Base-by-base conservation (phyloP, 2,888 invertebrate species). In the Cephus spinipes region DNA sequence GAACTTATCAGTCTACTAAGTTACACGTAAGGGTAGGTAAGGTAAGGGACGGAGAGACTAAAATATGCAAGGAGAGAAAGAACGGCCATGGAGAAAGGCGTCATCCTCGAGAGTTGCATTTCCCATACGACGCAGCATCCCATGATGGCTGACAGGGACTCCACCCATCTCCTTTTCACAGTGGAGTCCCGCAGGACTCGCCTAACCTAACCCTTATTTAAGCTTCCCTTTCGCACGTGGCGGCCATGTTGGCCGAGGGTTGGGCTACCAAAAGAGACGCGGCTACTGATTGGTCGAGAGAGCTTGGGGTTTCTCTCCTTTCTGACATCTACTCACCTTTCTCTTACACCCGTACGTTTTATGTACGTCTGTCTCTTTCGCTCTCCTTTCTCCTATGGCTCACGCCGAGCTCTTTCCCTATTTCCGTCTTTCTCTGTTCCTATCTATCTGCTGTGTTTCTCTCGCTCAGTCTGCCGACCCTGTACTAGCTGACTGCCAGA, bases 201-300 rank as follows among this genome's bases (percentile, higher is more conserved):
- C 84, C 85, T 83, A 83, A 82, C 84, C 81, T 83, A 84, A 88
- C 85, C 85, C 85, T 85, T 85, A 80, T 85, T 86, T 85, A 85
- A 87, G 86, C 87, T 88, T 86, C 87, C 88, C 88, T 87, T 86
- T 81, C 77, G 80, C 85, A 88, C 84, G 81, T 80, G 81, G 85
- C 90, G 87, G 91, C 91, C 91, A 91, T 91, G 88, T 90, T 91
- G 87, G 83, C 82, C 84, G 90, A 90, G 91, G 91, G 91, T 87
- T 88, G 91, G 91, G 89, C 91, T 83, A 87, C 84, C 87, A 86
- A 90, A 89, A 89, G 88, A 89, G 87, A 84, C 85, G 86, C 85
- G 86, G 82, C 88, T 85, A 87, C 85, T 89, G 89, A 91, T 91
- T 91, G 91, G 91, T 85, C 86, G 85, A 76, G 79, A 69, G 73